phyloP scores from a whole-genome alignment of 2,888 invertebrate genomes.

The Crematogaster levior region DNA sequence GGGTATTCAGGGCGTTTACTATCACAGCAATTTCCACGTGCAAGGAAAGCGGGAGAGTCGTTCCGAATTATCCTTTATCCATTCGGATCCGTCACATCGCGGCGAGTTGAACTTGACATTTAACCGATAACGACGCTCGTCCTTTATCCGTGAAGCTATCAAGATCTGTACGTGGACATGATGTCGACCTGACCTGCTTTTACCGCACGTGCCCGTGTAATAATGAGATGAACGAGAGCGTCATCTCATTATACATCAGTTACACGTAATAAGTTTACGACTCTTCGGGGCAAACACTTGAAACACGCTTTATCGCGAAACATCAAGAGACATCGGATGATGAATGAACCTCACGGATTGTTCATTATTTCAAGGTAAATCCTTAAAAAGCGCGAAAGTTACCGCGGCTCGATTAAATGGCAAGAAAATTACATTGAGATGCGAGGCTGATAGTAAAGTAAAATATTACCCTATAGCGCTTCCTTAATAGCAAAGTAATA shows the following conservation, averaged over 20 bases:
- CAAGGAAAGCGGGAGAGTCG: constrained; percentile 3
- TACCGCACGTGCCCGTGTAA: constrained; percentile 53
- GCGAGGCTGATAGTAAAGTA: background rate
- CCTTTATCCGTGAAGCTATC: constrained; percentile 40
- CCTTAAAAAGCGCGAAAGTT: constrained; percentile 7
- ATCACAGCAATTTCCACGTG: constrained; percentile 3
- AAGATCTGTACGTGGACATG: constrained; percentile 52
- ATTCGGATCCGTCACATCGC: constrained; percentile 51
- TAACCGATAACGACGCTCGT: constrained; percentile 68
- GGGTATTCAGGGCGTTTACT: background rate
- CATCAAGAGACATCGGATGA: background rate
- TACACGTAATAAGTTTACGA: constrained; percentile 61
- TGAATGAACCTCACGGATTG: background rate
- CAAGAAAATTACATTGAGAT: background rate
- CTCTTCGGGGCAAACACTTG: background rate
- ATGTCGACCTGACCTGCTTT: constrained; percentile 67
- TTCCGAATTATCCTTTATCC: constrained; percentile 41
- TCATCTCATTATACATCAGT: no score
- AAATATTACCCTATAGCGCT: background rate
- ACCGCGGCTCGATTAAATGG: background rate
- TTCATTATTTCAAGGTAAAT: background rate
- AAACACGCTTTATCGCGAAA: background rate
- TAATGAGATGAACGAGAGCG: constrained; percentile 57
- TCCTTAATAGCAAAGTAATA: background rate
- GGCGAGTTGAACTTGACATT: constrained; percentile 67